Percentiles rank a stretch among this genome's conserved stretches.
phyloP scores from a whole-genome alignment of 2,888 invertebrate genomes.

The Campopleginae sp. region DNA sequence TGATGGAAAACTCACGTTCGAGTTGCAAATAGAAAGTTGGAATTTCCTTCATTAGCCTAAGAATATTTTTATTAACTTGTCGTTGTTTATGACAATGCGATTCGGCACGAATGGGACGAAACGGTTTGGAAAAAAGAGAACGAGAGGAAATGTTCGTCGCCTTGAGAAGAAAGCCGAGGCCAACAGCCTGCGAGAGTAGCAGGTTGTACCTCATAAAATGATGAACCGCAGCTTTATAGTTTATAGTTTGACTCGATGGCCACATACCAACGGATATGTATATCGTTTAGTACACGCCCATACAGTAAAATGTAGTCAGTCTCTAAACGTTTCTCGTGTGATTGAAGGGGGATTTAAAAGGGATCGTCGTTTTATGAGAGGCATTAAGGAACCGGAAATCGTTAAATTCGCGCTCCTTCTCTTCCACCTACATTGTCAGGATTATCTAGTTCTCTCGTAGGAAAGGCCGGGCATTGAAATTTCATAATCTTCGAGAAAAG shows the following conservation, averaged over 20 bases:
- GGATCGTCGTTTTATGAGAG: slow-evolving; percentile 80
- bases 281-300: slow-evolving; percentile 51
- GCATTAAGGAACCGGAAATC: slow-evolving; percentile 75
- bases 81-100: slow-evolving; percentile 67
- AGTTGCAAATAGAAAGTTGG: not conserved
- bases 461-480: not conserved
- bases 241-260: slow-evolving; percentile 77
- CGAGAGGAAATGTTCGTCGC: slow-evolving; percentile 43
- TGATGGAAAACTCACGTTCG: not conserved
- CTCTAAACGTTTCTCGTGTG: slow-evolving; percentile 71
- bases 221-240: slow-evolving; percentile 77
- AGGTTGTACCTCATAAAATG: slow-evolving; percentile 78
- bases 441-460: slow-evolving; percentile 46
- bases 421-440: slow-evolving; percentile 61
- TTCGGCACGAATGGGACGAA: slow-evolving; percentile 74
- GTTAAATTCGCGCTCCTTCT: slow-evolving; percentile 70
- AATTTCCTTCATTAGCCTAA: not conserved
- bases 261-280: slow-evolving; percentile 22
- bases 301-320: slow-evolving; percentile 59
- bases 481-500: slow-evolving; percentile 18
- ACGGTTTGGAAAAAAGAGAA: slow-evolving; percentile 45
- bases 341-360: slow-evolving; percentile 81
- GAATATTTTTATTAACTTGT: not conserved
- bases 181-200: slow-evolving; percentile 64
- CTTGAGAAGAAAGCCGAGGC: slow-evolving; percentile 19